Percentiles rank a stretch among this genome's conserved stretches.
Evolutionary conservation across 2,888 invertebrate species (phyloP).

Genomic region (Antheraea yamamai): DNA sequence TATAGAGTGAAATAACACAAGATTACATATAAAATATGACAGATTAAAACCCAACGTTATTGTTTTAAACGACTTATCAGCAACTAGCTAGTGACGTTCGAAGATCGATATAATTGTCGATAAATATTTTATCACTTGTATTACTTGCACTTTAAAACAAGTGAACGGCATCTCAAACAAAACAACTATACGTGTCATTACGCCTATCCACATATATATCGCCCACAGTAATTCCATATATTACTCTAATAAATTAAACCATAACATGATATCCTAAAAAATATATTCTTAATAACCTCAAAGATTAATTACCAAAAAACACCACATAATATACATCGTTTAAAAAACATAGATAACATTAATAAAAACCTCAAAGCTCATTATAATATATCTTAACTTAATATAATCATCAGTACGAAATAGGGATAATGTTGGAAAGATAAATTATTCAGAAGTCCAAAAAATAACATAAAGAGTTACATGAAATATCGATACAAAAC

Average conservation of each 20-base stretch:
- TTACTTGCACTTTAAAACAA: background rate
- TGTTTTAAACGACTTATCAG: too few relatives aligned
- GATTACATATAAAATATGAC: too few relatives aligned
- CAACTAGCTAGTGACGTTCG: too few relatives aligned
- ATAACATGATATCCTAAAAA: background rate
- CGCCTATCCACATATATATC: background rate
- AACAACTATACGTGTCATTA: background rate
- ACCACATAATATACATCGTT: background rate
- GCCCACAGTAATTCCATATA: constrained; percentile 4
- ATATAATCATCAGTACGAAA: constrained; percentile 21
- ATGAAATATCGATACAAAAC: constrained; percentile 52
- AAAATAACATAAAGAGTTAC: constrained; percentile 45
- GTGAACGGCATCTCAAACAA: background rate
- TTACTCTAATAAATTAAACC: background rate
- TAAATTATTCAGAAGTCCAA: constrained; percentile 53
- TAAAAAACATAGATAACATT: background rate
- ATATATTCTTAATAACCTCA: background rate
- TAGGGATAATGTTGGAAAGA: constrained; percentile 32
- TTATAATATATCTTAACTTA: background rate
- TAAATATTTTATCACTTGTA: background rate
- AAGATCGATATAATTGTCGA: background rate
- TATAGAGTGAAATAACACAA: too few relatives aligned
- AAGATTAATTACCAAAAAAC: constrained; percentile 1
- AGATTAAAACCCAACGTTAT: too few relatives aligned
- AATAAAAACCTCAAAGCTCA: background rate